These are phyloP conservation scores for Eutrigla gurnardus DNA, from an alignment of 2,797 vertebrate species.

Conservation along the genomic window DNA sequence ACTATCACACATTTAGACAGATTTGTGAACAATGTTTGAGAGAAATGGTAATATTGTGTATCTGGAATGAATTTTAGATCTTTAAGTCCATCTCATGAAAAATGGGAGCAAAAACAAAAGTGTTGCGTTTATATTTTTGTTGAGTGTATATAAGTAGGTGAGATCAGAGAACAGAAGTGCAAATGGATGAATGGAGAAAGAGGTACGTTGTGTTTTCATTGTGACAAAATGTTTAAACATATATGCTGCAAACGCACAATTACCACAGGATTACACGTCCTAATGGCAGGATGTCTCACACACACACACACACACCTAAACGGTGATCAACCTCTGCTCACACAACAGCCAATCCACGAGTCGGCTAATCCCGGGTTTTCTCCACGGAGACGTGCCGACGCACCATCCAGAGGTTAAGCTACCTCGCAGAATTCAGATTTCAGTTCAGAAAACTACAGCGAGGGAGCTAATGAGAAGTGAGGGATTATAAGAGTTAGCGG, in stretches of 20 bases:
- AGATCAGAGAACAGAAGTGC: too few species aligned
- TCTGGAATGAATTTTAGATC: too few species aligned
- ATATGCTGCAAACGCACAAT: conserved; percentile 50
- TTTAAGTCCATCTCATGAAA: too few species aligned
- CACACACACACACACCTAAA: conserved; percentile 23
- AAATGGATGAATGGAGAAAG: too few species aligned
- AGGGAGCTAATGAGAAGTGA: conserved; percentile 50
- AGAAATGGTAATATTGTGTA: too few species aligned
- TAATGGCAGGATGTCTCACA: conserved; percentile 64
- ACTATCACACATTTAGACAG: too few species aligned
- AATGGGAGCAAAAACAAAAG: too few species aligned
- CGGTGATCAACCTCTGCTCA: conserved; percentile 58
- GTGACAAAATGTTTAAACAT: conserved; percentile 23
- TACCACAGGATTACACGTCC: conserved; percentile 67
- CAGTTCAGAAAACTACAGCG: conserved; percentile 29
- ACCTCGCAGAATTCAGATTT: conserved; percentile 63
- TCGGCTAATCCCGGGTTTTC: conserved; percentile 67
- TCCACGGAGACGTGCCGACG: conserved; percentile 45
- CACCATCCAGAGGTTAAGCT: conserved; percentile 71
- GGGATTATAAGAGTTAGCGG: conserved; percentile 62
- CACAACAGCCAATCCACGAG: conserved; percentile 60
- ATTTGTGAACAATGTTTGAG: too few species aligned
- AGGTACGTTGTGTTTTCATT: too few species aligned
- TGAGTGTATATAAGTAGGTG: too few species aligned
- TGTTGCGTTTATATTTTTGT: too few species aligned